Evolutionary conservation across 2,888 invertebrate genomes (phyloP).

Genomic region (Carcina quercana): DNA sequence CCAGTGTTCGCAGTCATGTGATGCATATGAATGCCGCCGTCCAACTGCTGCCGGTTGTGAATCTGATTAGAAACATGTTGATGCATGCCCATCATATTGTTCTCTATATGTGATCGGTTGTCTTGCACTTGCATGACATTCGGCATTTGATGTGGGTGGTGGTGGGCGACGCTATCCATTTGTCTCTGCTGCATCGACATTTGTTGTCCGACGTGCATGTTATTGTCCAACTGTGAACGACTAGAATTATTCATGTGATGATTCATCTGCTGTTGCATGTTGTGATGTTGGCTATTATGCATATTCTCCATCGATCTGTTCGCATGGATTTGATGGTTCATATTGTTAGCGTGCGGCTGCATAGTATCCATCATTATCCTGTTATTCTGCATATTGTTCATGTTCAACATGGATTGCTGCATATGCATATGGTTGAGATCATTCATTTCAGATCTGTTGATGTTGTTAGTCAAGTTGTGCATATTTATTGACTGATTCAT

Average conservation of each 20-base stretch:
- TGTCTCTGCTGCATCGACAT: slow-evolving; percentile 58
- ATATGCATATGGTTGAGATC: slow-evolving; percentile 64
- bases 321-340: slow-evolving; percentile 55
- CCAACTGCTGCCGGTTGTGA: slow-evolving; percentile 60
- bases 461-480: slow-evolving; percentile 46
- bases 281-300: slow-evolving; percentile 58
- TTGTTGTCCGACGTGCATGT: slow-evolving; percentile 60
- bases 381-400: slow-evolving; percentile 59
- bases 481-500: slow-evolving; percentile 61
- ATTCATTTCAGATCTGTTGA: slow-evolving; percentile 49
- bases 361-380: slow-evolving; percentile 64
- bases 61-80: slow-evolving; percentile 61
- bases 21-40: slow-evolving; percentile 61
- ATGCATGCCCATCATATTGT: slow-evolving; percentile 58
- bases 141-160: slow-evolving; percentile 64
- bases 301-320: slow-evolving; percentile 58
- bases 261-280: slow-evolving; percentile 62
- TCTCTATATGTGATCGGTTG: slow-evolving; percentile 54
- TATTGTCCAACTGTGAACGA: slow-evolving; percentile 51
- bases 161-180: slow-evolving; percentile 52
- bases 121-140: slow-evolving; percentile 65
- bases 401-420: slow-evolving; percentile 51
- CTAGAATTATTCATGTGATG: slow-evolving; percentile 46
- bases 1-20: slow-evolving; percentile 51
- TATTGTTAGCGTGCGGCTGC: slow-evolving; percentile 52